These are phyloP conservation scores for Laticauda colubrina DNA, from an alignment of 2,113 vertebrate genomes.

Conservation along the genomic window DNA sequence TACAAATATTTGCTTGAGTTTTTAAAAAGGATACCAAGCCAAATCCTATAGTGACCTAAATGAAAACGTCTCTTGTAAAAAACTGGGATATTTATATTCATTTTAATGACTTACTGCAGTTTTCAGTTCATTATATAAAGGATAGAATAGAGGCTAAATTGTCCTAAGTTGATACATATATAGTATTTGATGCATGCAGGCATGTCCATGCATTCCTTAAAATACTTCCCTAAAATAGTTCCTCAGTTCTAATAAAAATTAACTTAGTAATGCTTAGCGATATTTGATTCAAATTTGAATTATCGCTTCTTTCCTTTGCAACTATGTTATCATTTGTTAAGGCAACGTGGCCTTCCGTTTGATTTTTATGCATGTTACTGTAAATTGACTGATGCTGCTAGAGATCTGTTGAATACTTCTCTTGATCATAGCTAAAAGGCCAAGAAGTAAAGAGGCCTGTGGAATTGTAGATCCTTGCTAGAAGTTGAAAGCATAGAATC, in stretches of 20 bases:
- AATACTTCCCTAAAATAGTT: conserved; percentile 49
- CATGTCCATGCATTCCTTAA: conserved; percentile 37
- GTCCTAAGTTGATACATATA: background rate
- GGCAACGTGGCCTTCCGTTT: conserved; percentile 38
- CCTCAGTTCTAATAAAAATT: conserved; percentile 37
- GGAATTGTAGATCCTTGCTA: conserved; percentile 36
- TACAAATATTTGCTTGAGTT: conserved; percentile 24
- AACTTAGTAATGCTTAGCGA: conserved; percentile 36
- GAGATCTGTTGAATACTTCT: conserved; percentile 37
- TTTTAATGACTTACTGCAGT: background rate
- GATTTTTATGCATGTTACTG: conserved; percentile 44
- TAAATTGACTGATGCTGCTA: conserved; percentile 39
- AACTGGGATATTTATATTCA: background rate
- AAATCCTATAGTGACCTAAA: conserved; percentile 18
- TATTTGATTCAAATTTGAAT: conserved; percentile 37
- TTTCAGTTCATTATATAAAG: background rate
- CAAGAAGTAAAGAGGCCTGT: conserved; percentile 22
- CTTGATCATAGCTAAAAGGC: conserved; percentile 36
- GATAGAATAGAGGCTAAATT: conserved; percentile 9
- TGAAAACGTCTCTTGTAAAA: background rate
- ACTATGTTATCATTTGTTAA: conserved; percentile 50
- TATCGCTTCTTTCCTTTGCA: conserved; percentile 31
- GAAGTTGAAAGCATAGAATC: conserved; percentile 30
- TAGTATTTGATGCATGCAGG: conserved; percentile 39
- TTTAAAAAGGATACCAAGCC: conserved; percentile 7